Evolutionary conservation across 2,797 vertebrate genomes (phyloP).

Genomic region (Arctocebus calabarensis): DNA sequence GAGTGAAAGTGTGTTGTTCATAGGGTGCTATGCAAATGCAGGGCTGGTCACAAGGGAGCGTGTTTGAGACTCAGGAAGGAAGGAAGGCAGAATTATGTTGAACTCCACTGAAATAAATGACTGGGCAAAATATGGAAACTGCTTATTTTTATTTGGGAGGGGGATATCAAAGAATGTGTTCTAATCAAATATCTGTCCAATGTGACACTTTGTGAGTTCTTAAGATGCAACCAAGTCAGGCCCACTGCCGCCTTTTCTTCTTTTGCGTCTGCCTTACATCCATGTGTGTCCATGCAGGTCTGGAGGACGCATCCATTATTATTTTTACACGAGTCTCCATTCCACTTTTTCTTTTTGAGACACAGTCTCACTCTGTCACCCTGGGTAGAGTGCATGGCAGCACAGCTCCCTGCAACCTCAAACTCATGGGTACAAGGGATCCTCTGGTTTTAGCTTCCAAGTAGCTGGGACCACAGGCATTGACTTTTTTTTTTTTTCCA

Average conservation of each 20-base stretch:
- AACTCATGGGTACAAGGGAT: too few relatives aligned
- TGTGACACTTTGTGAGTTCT: not conserved
- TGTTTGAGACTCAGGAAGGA: not conserved
- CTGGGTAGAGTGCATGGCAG: too few relatives aligned
- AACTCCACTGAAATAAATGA: not conserved
- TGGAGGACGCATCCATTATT: constrained; percentile 88
- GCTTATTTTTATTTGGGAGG: not conserved
- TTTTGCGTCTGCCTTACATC: constrained; percentile 84
- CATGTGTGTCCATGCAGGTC: constrained; percentile 92
- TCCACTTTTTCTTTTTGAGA: constrained; percentile 79
- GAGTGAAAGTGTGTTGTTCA: not conserved
- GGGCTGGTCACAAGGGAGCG: not conserved
- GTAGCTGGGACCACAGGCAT: too few relatives aligned
- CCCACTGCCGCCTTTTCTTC: constrained; percentile 90
- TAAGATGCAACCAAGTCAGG: constrained; percentile 87
- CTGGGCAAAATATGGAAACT: not conserved
- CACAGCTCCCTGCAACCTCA: too few relatives aligned
- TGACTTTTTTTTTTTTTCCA: too few relatives aligned
- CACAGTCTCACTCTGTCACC: too few relatives aligned
- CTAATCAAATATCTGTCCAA: not conserved
- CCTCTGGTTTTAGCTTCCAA: too few relatives aligned
- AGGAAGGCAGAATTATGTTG: not conserved
- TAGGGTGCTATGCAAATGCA: rapidly evolving
- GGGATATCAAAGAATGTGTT: not conserved
- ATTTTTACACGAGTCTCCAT: not conserved